Conservation (phyloP, 2,113 vertebrate genomes). For the Sminthopsis crassicaudata region DNA sequence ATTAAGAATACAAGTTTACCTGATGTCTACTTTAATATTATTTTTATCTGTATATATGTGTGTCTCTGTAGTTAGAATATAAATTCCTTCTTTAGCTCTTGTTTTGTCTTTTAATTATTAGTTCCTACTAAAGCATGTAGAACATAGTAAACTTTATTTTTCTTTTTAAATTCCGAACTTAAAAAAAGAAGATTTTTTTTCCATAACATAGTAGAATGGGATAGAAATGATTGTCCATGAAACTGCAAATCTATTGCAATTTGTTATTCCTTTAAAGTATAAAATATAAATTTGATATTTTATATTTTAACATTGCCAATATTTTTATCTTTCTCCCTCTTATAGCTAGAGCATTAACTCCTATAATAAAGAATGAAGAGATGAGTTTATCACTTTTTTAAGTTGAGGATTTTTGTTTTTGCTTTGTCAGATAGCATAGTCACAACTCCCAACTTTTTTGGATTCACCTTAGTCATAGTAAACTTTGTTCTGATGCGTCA, state of each 20-base stretch:
- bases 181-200: neutral
- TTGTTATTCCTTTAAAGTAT: neutral
- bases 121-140: neutral
- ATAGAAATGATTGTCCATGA: neutral
- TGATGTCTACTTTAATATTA: neutral
- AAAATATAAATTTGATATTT: neutral
- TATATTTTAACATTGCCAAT: neutral
- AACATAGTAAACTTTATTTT: too few species aligned
- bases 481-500: too few species aligned
- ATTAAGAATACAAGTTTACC: slow-evolving; percentile 68
- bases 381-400: neutral
- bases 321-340: neutral
- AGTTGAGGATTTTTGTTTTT: neutral
- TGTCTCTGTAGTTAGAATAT: neutral
- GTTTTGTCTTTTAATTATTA: neutral
- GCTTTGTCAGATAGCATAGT: neutral
- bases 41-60: neutral
- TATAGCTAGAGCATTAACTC: neutral
- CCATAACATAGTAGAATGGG: neutral
- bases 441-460: neutral
- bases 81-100: neutral
- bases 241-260: neutral
- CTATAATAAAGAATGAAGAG: neutral
- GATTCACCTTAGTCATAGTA: neutral
- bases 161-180: too few species aligned